Conservation (phyloP, 2,113 vertebrate genomes). For the Oophaga pumilio region DNA sequence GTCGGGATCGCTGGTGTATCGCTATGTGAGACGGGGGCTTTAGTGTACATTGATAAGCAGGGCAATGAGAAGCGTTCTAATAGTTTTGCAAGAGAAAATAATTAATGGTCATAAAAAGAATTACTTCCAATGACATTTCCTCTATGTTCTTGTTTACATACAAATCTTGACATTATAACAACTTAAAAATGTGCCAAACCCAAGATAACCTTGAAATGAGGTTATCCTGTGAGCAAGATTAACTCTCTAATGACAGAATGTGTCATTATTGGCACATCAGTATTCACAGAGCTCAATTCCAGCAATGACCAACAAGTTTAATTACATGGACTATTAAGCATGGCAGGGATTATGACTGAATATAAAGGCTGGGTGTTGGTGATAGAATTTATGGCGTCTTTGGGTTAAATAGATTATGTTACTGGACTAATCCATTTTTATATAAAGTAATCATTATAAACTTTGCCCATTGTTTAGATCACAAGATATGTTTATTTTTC, state of each 20-base stretch:
- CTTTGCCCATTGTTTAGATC: conserved; percentile 30
- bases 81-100: neutral
- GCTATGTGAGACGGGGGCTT: too few species aligned
- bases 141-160: neutral
- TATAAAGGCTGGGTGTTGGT: conserved; percentile 27
- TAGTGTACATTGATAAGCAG: too few species aligned
- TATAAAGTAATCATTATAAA: conserved; percentile 40
- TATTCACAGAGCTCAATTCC: neutral
- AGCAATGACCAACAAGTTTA: neutral
- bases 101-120: conserved; percentile 5
- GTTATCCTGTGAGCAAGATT: neutral
- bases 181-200: neutral
- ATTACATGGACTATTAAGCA: neutral
- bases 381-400: conserved; percentile 31
- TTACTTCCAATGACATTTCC: neutral
- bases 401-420: conserved; percentile 50
- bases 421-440: conserved; percentile 29
- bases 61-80: neutral
- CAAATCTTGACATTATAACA: neutral
- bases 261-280: neutral
- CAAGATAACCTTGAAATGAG: neutral
- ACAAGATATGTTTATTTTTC: conserved; percentile 38
- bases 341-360: neutral
- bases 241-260: neutral
- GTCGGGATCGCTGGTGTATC: too few species aligned